phyloP scores from a whole-genome alignment of 2,113 vertebrate genomes.

The Choloepus hoffmanni region DNA sequence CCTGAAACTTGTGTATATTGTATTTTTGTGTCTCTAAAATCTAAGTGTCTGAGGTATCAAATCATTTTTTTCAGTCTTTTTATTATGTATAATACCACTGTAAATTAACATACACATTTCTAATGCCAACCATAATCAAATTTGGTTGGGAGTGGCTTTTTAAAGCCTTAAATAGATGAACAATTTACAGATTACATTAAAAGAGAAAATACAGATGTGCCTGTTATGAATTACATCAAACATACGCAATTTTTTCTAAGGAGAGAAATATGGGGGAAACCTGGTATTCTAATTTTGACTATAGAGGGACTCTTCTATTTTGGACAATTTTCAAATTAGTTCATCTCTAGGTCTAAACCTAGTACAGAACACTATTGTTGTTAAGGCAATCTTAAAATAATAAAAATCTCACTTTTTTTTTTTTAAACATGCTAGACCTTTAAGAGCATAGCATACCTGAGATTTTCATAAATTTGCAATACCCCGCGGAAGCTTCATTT shows the following conservation, averaged over 20 bases:
- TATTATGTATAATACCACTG: neutral
- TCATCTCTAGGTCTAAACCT: conserved; percentile 34
- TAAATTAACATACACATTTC: conserved; percentile 21
- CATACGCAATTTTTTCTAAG: conserved; percentile 9
- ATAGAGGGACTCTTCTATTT: neutral
- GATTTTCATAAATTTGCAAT: conserved; percentile 14
- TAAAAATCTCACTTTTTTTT: neutral
- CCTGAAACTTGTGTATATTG: neutral
- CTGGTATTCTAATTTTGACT: conserved; percentile 8
- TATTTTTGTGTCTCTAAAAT: conserved; percentile 42
- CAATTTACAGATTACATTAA: conserved; percentile 1
- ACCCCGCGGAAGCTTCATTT: conserved; percentile 21
- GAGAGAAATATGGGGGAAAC: neutral
- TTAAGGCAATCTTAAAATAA: conserved; percentile 22
- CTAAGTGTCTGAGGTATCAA: neutral
- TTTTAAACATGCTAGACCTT: neutral
- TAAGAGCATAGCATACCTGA: neutral
- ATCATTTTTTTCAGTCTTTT: conserved; percentile 45
- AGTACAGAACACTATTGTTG: conserved; percentile 28
- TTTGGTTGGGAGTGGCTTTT: neutral
- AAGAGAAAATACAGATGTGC: neutral
- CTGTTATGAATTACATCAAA: conserved; percentile 26
- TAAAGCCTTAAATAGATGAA: conserved; percentile 33
- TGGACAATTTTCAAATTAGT: conserved; percentile 53
- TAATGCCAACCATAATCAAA: conserved; percentile 21